These are phyloP conservation scores for Drosophila melanosoma DNA, from an alignment of 2,888 invertebrate species.

Conservation along the genomic window DNA sequence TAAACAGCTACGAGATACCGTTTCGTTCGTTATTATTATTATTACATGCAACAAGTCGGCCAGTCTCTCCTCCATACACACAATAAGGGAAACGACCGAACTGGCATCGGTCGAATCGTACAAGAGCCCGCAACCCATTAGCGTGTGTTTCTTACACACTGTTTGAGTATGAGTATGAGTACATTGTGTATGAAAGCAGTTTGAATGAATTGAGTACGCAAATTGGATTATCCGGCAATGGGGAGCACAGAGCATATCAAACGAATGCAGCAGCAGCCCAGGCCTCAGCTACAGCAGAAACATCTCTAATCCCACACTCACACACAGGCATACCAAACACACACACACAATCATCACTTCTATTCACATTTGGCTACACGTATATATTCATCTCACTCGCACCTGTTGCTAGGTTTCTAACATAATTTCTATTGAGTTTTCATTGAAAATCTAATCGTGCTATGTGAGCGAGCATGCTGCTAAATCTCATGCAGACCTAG, in stretches of 20 bases:
- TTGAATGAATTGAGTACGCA: conserved; percentile 47
- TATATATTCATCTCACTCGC: conserved; percentile 63
- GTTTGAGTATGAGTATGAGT: not conserved
- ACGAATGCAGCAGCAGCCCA: conserved; percentile 46
- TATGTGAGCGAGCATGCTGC: conserved; percentile 62
- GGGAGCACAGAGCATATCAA: conserved; percentile 50
- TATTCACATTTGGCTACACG: conserved; percentile 15
- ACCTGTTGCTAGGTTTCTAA: conserved; percentile 73
- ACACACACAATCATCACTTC: conserved; percentile 11
- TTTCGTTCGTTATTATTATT: conserved; percentile 81
- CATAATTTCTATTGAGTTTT: conserved; percentile 83
- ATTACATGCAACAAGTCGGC: conserved; percentile 76
- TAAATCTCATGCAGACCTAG: conserved; percentile 83
- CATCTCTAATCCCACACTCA: conserved; percentile 67
- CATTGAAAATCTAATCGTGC: conserved; percentile 82
- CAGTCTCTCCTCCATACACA: conserved; percentile 24
- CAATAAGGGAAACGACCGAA: conserved; percentile 33
- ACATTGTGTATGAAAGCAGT: conserved; percentile 8
- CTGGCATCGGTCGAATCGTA: conserved; percentile 13
- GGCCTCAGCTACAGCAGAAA: conserved; percentile 29
- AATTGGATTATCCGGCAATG: conserved; percentile 73
- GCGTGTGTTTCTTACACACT: conserved; percentile 13
- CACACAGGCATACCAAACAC: conserved; percentile 7
- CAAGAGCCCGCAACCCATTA: conserved; percentile 14
- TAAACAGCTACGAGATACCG: conserved; percentile 82